These are phyloP conservation scores for Lagothrix lagotricha DNA, from an alignment of 2,797 vertebrate genomes.

Conservation along the genomic window DNA sequence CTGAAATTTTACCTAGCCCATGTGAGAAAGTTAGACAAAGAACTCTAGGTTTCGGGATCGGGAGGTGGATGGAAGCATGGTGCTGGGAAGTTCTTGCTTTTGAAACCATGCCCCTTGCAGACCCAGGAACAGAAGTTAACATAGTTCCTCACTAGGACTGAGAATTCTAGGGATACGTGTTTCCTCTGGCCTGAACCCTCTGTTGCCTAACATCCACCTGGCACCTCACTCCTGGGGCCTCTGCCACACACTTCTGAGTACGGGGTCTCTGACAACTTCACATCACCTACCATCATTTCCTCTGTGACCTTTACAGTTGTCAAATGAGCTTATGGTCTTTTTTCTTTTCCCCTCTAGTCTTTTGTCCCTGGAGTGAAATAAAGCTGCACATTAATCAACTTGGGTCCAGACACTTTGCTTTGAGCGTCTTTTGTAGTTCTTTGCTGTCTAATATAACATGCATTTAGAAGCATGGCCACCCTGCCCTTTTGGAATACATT, in stretches of 20 bases:
- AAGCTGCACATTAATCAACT: slow-evolving; percentile 81
- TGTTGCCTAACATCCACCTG: background rate
- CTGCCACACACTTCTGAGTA: slow-evolving; percentile 47
- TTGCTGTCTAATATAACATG: slow-evolving; percentile 67
- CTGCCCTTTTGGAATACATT: slow-evolving; percentile 61
- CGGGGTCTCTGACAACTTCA: slow-evolving; percentile 61
- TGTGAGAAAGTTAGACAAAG: too few relatives aligned
- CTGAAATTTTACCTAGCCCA: too few relatives aligned
- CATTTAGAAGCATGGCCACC: slow-evolving; percentile 53
- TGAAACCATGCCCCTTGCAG: too few relatives aligned
- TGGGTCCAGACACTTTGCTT: slow-evolving; percentile 57
- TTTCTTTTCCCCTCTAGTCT: background rate
- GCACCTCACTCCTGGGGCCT: slow-evolving; percentile 26
- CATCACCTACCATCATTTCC: slow-evolving; percentile 67
- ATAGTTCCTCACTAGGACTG: background rate
- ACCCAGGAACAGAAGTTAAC: too few relatives aligned
- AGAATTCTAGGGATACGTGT: slow-evolving; percentile 15
- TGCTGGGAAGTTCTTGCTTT: too few relatives aligned
- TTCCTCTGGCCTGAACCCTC: slow-evolving; percentile 49
- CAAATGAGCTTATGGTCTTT: slow-evolving; percentile 65
- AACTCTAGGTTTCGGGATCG: too few relatives aligned
- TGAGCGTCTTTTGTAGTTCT: slow-evolving; percentile 64
- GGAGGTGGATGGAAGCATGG: too few relatives aligned
- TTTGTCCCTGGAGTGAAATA: slow-evolving; percentile 81
- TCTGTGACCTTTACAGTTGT: slow-evolving; percentile 80